Evolutionary conservation across 2,113 vertebrate genomes (phyloP).

Genomic region (Damaliscus lunatus): DNA sequence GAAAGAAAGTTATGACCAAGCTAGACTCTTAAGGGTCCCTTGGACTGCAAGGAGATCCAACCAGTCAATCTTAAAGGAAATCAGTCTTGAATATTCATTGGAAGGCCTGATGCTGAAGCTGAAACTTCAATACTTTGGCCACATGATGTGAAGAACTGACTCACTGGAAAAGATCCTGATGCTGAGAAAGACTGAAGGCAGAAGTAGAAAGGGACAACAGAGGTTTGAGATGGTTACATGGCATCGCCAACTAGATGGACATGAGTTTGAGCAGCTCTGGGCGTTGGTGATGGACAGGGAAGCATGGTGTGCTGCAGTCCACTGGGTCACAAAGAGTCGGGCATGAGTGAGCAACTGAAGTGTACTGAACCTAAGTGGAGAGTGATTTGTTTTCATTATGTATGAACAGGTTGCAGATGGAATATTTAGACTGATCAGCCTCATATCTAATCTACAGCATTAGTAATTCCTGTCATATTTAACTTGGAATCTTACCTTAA

Average conservation of each 20-base stretch:
- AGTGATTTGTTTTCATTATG: neutral
- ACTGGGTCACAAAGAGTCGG: fast-evolving
- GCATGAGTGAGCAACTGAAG: neutral
- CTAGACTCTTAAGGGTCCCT: neutral
- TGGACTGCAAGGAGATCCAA: neutral
- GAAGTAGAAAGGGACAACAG: fast-evolving
- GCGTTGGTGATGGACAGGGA: neutral
- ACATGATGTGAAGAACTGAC: neutral
- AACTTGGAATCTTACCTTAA: neutral
- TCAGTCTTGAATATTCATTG: neutral
- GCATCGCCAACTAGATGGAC: neutral
- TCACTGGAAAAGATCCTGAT: neutral
- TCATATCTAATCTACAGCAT: neutral
- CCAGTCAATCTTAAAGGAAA: neutral
- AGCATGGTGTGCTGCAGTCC: neutral
- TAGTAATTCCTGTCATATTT: neutral
- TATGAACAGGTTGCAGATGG: neutral
- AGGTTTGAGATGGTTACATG: neutral
- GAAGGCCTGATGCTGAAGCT: neutral
- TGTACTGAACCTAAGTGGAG: neutral
- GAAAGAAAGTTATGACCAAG: no score
- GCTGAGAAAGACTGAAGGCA: neutral
- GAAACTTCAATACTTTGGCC: neutral
- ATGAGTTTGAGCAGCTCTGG: neutral
- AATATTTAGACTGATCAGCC: neutral